Conservation (phyloP, 1,140 invertebrate species). For the Temnothorax curvispinosus region DNA sequence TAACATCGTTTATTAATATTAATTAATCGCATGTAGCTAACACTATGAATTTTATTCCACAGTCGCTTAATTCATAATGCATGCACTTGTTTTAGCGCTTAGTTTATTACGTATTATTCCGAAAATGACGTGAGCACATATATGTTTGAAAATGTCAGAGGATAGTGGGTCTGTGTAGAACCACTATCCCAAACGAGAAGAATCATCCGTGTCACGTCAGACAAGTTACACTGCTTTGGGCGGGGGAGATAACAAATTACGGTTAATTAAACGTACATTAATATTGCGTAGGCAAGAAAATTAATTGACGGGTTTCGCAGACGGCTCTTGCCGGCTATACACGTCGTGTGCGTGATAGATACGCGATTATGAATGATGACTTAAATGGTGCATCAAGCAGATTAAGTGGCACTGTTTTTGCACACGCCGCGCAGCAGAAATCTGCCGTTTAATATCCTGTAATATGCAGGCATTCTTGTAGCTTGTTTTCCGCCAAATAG, state of each 20-base stretch:
- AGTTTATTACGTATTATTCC: neutral
- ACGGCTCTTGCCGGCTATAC: neutral
- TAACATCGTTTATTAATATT: neutral
- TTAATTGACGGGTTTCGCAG: slow-evolving; percentile 33
- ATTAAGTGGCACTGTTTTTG: slow-evolving; percentile 45
- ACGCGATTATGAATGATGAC: slow-evolving; percentile 39
- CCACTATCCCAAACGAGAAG: neutral
- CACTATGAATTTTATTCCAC: neutral
- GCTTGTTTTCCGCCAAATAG: neutral
- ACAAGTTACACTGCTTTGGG: neutral
- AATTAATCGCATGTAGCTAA: neutral
- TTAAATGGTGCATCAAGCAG: slow-evolving; percentile 47
- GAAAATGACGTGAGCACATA: neutral
- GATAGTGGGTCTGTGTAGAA: neutral
- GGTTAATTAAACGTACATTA: slow-evolving; percentile 48
- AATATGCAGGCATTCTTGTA: neutral
- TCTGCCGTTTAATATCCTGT: slow-evolving; percentile 12
- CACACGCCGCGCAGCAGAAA: neutral
- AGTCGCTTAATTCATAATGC: neutral
- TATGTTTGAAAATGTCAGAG: neutral
- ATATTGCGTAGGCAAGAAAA: slow-evolving; percentile 44
- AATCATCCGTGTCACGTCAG: neutral
- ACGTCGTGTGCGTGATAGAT: slow-evolving; percentile 30
- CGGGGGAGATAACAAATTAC: slow-evolving; percentile 13
- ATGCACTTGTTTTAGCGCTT: neutral